phyloP scores from a whole-genome alignment of 64 coral and sea anemone genomes.

The Stylophora pistillata region DNA sequence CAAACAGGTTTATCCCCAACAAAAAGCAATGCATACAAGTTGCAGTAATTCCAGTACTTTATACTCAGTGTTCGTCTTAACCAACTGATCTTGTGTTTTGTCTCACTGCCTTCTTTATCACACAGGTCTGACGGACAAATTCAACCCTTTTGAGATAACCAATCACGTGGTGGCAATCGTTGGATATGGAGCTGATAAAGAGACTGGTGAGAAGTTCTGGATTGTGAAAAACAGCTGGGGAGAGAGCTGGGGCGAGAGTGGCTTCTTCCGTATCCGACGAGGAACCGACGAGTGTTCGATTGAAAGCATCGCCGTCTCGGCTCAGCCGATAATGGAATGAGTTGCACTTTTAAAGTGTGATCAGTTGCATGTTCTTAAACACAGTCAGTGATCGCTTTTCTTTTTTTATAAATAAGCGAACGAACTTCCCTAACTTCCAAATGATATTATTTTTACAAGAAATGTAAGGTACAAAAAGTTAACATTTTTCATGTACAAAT shows the following conservation, averaged over 20 bases:
- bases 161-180: conserved; percentile 72
- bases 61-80: too few species aligned
- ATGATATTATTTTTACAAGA: too few species aligned
- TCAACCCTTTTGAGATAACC: conserved; percentile 85
- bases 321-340: conserved; percentile 48
- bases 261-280: conserved; percentile 78
- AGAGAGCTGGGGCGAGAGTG: conserved; percentile 61
- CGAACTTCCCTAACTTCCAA: too few species aligned
- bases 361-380: too few species aligned
- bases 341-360: not conserved
- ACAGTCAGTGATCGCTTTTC: too few species aligned
- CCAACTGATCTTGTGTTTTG: too few species aligned
- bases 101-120: not conserved
- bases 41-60: too few species aligned
- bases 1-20: too few species aligned
- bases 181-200: conserved; percentile 78
- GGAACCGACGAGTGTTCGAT: conserved; percentile 73
- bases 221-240: conserved; percentile 93
- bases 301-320: conserved; percentile 64
- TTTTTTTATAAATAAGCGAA: too few species aligned
- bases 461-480: too few species aligned
- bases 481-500: too few species aligned
- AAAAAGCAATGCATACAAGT: too few species aligned
- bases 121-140: conserved; percentile 81
- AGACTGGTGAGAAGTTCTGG: conserved; percentile 73